phyloP scores from a whole-genome alignment of 2,888 invertebrate genomes.

The Coenonympha arcania region DNA sequence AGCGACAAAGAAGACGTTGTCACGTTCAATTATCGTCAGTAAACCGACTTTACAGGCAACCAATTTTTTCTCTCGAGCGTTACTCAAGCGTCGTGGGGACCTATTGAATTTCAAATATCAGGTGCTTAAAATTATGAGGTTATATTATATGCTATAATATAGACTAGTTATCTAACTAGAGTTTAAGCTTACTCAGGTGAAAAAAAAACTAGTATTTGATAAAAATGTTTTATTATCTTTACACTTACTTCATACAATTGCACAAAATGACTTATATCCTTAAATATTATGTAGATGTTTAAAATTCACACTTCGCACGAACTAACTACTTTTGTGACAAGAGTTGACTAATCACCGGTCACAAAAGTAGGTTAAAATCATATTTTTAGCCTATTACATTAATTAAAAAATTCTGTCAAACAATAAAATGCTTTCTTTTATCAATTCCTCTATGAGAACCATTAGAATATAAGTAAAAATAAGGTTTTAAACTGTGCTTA shows the following conservation, averaged over 20 bases:
- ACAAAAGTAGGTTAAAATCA: slow-evolving; percentile 13
- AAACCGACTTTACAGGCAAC: no score
- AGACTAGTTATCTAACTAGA: no score
- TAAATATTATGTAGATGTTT: slow-evolving; percentile 26
- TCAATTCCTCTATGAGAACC: slow-evolving; percentile 23
- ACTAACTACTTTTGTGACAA: slow-evolving; percentile 24
- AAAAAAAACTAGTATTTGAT: slow-evolving; percentile 30
- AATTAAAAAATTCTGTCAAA: slow-evolving; percentile 11
- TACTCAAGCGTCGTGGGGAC: no score
- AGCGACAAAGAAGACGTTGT: no score
- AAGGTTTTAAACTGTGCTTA: neutral
- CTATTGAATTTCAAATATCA: no score
- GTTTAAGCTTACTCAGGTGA: no score
- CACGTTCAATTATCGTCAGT: no score
- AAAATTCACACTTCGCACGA: slow-evolving; percentile 39
- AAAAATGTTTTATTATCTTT: slow-evolving; percentile 47
- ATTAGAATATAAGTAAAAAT: slow-evolving; percentile 2
- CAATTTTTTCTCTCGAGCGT: no score
- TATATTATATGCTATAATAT: no score
- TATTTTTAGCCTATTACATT: no score
- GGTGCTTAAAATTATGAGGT: no score
- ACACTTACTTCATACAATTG: slow-evolving; percentile 45
- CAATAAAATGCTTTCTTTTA: slow-evolving; percentile 3
- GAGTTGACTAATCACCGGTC: slow-evolving; percentile 13
- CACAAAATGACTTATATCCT: slow-evolving; percentile 33